phyloP scores from a whole-genome alignment of 2,113 vertebrate species.

The Phylloscopus whistleri region DNA sequence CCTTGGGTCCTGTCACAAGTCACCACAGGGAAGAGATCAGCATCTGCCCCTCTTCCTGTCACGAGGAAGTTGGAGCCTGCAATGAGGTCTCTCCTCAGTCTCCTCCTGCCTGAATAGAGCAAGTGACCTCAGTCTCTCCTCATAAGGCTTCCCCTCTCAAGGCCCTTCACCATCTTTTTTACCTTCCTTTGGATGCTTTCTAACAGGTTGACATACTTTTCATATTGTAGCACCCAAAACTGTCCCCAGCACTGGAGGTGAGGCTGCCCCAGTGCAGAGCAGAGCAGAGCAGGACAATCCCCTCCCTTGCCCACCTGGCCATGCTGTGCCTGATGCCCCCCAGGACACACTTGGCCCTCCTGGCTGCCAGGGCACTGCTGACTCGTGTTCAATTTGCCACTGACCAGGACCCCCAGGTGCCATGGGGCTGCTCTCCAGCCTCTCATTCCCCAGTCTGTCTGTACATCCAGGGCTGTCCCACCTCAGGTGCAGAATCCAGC shows the following conservation, averaged over 20 bases:
- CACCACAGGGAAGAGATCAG: background rate
- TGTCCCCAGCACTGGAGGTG: background rate
- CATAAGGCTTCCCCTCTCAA: background rate
- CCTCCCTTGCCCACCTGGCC: no score
- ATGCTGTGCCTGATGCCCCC: no score
- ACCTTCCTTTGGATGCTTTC: background rate
- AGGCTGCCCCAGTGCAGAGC: accelerated
- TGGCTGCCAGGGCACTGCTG: no score
- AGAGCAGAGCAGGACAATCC: no score
- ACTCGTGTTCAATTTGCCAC: no score
- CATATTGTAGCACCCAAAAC: accelerated
- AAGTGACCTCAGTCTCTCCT: background rate
- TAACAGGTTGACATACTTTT: background rate
- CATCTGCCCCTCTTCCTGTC: background rate
- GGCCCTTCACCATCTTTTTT: background rate
- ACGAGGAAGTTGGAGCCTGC: accelerated
- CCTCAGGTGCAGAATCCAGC: background rate
- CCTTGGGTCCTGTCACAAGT: background rate
- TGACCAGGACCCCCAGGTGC: no score
- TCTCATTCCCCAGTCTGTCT: no score
- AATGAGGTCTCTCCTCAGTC: background rate
- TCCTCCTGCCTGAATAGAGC: background rate
- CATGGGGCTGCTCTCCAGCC: no score
- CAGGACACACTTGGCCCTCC: no score
- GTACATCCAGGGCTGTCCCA: accelerated